phyloP scores from a whole-genome alignment of 2,113 vertebrate genomes.

The Tylochromis polylepis region DNA sequence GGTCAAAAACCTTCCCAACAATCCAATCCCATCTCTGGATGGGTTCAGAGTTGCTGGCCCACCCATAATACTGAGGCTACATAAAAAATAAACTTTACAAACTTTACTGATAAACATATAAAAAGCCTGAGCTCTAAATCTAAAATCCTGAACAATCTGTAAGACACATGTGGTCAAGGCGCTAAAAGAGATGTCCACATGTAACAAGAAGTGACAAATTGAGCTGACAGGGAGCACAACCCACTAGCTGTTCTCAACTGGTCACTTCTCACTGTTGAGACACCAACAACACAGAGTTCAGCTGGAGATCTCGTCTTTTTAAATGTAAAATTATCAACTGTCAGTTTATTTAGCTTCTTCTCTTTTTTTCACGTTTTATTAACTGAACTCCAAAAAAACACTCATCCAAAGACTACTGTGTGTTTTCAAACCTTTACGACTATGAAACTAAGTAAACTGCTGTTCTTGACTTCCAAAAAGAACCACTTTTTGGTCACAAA shows the following conservation, averaged over 20 bases:
- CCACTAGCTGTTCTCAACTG: neutral
- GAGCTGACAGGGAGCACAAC: neutral
- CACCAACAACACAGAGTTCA: neutral
- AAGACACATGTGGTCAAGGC: neutral
- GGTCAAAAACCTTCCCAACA: neutral
- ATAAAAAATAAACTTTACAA: neutral
- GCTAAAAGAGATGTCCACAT: neutral
- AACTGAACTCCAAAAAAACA: neutral
- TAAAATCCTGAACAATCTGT: neutral
- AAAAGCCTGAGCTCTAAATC: neutral
- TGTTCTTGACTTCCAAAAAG: neutral
- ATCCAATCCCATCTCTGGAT: neutral
- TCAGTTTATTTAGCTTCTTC: neutral
- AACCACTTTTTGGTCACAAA: neutral
- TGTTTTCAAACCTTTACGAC: neutral
- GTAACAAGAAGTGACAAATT: neutral
- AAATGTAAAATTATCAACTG: neutral
- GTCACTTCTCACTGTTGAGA: neutral
- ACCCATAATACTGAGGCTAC: neutral
- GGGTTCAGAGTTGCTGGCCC: neutral
- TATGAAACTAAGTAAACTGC: neutral
- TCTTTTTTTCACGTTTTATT: neutral
- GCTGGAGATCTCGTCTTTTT: neutral
- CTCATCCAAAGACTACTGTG: neutral
- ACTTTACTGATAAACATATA: neutral